Conservation (phyloP, 2,797 vertebrate species). For the Alosa sapidissima region DNA sequence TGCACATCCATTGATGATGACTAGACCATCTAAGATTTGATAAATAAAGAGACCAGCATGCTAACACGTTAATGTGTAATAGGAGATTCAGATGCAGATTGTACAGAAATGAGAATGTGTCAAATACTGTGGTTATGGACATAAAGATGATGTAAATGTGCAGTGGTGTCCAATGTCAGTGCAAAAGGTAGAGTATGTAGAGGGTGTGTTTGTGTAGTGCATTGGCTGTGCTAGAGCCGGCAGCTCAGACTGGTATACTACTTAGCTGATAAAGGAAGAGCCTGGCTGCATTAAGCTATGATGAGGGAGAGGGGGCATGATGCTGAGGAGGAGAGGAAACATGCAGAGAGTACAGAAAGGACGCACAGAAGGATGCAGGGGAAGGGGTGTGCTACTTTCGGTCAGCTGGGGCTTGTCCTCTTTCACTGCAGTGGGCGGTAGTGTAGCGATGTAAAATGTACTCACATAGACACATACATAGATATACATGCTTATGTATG, state of each 20-base stretch:
- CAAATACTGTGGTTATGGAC: neutral
- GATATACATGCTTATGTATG: neutral
- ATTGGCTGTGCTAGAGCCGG: neutral
- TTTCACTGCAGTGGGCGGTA: slow-evolving; percentile 67
- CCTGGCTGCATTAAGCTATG: slow-evolving; percentile 9
- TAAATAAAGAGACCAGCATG: neutral
- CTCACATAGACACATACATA: slow-evolving; percentile 12
- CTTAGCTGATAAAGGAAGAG: slow-evolving; percentile 28
- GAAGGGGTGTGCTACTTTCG: slow-evolving; percentile 47
- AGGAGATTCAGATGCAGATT: neutral
- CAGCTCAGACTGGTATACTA: slow-evolving; percentile 42
- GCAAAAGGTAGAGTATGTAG: neutral
- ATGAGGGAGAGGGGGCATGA: neutral
- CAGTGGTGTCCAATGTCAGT: neutral
- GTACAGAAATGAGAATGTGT: neutral
- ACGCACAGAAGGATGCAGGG: neutral
- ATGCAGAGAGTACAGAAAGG: neutral
- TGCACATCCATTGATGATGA: neutral
- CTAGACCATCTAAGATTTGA: neutral
- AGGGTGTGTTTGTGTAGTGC: neutral
- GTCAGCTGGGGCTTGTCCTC: slow-evolving; percentile 65
- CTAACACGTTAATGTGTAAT: neutral
- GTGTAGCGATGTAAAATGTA: slow-evolving; percentile 38
- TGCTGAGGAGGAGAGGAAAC: neutral
- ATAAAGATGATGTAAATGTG: neutral